These are phyloP conservation scores for Ormyrus rosae DNA, from an alignment of 2,888 invertebrate species.

Conservation along the genomic window DNA sequence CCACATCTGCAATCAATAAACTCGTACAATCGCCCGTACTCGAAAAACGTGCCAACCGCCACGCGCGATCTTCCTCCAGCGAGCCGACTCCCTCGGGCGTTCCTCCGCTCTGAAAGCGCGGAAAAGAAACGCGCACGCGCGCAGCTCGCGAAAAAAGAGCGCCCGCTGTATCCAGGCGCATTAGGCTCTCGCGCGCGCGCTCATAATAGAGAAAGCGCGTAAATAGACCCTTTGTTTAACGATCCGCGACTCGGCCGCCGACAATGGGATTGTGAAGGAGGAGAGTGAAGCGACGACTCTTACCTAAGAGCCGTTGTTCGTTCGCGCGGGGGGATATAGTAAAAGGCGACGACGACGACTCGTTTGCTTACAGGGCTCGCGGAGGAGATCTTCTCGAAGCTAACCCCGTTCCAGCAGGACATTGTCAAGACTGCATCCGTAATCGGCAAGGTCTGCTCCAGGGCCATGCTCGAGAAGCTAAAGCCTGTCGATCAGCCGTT, in stretches of 20 bases:
- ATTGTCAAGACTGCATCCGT: constrained; percentile 80
- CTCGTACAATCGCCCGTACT: too few relatives aligned
- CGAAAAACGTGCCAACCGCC: too few relatives aligned
- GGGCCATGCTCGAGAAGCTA: constrained; percentile 78
- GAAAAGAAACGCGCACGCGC: too few relatives aligned
- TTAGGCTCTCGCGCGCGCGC: background rate
- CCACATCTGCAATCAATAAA: too few relatives aligned
- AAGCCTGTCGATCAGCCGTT: constrained; percentile 78
- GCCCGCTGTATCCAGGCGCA: background rate
- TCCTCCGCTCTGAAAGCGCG: too few relatives aligned
- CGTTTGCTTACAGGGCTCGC: constrained; percentile 61
- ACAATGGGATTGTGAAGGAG: too few relatives aligned
- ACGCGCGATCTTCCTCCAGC: too few relatives aligned
- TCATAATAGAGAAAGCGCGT: constrained; percentile 38
- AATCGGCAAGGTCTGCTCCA: constrained; percentile 78
- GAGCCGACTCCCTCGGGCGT: too few relatives aligned
- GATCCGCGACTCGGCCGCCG: constrained; percentile 19
- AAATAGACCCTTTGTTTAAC: constrained; percentile 27
- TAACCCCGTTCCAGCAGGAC: constrained; percentile 80
- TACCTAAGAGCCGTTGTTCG: background rate
- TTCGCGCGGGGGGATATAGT: too few relatives aligned
- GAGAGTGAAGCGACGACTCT: background rate
- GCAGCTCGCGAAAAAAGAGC: background rate
- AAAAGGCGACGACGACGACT: too few relatives aligned
- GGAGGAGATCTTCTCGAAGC: constrained; percentile 67